Evolutionary conservation across 2,797 vertebrate genomes (phyloP).

Genomic region (Phyllotis vaccarum): DNA sequence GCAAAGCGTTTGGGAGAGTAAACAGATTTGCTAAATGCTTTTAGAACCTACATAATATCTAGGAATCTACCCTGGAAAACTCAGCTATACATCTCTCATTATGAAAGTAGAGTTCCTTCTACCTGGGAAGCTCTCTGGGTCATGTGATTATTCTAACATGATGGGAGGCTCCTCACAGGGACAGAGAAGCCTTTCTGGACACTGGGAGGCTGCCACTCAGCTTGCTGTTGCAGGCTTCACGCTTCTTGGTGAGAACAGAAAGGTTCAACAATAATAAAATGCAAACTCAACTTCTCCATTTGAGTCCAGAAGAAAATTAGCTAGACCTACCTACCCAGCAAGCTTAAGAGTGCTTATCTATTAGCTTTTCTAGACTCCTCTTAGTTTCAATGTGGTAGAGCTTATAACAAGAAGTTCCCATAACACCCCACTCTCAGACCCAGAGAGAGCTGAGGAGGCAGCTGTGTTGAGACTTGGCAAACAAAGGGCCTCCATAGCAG

Average conservation of each 20-base stretch:
- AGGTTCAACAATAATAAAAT: not conserved
- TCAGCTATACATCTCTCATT: not conserved
- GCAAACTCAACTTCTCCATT: not conserved
- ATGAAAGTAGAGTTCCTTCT: not conserved
- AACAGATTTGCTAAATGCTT: constrained; percentile 50
- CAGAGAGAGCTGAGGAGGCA: not conserved
- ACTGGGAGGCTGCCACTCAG: not conserved
- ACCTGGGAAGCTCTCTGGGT: not conserved
- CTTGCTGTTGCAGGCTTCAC: not conserved
- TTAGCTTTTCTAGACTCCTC: not conserved
- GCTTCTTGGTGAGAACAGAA: not conserved
- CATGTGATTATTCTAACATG: not conserved
- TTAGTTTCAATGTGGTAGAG: not conserved
- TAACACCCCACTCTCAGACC: not conserved
- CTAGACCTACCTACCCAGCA: too few relatives aligned
- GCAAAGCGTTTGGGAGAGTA: constrained; percentile 18
- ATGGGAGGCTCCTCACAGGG: not conserved
- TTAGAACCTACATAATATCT: constrained; percentile 54
- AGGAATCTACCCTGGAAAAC: not conserved
- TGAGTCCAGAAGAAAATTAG: not conserved
- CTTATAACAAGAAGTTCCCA: constrained; percentile 3
- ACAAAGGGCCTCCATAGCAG: not conserved
- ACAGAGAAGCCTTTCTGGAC: not conserved
- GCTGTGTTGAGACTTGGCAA: not conserved
- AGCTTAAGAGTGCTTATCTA: not conserved